phyloP scores from a whole-genome alignment of 2,113 vertebrate genomes.

The Balaenoptera acutorostrata region DNA sequence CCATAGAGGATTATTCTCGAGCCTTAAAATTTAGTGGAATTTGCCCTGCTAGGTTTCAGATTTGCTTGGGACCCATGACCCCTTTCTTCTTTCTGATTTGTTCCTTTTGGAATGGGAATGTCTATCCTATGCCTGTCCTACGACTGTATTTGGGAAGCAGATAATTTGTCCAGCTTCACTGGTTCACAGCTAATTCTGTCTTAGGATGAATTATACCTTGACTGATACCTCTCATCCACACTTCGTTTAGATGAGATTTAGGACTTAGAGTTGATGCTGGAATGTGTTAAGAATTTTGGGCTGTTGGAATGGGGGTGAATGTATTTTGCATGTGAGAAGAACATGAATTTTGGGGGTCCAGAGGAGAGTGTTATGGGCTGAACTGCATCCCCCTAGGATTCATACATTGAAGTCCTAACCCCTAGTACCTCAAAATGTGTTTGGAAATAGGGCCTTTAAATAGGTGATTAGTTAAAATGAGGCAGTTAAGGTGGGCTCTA shows the following conservation, averaged over 20 bases:
- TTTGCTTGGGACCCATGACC: not conserved
- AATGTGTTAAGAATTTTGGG: not conserved
- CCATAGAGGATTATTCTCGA: not conserved
- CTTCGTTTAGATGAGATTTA: not conserved
- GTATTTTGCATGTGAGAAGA: not conserved
- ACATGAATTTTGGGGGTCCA: not conserved
- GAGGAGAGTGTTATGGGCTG: not conserved
- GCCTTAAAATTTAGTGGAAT: not conserved
- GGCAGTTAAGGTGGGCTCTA: not conserved
- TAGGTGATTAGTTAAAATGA: not conserved
- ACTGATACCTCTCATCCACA: not conserved
- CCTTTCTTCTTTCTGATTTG: not conserved
- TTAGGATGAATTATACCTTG: not conserved
- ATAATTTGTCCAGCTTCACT: not conserved
- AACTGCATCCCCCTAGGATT: not conserved
- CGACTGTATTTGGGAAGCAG: not conserved
- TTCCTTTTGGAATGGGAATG: not conserved
- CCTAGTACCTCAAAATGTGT: not conserved
- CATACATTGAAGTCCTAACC: not conserved
- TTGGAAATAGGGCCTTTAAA: not conserved
- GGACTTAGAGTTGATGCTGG: not conserved
- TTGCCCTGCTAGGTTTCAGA: not conserved
- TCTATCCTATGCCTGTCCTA: not conserved
- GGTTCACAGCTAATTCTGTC: not conserved
- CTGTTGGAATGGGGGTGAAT: not conserved